A percentile compares a stretch with the other conserved stretches of the same genome.
Conservation (phyloP, 2,888 invertebrate species). For the Ariolimax columbianus region DNA sequence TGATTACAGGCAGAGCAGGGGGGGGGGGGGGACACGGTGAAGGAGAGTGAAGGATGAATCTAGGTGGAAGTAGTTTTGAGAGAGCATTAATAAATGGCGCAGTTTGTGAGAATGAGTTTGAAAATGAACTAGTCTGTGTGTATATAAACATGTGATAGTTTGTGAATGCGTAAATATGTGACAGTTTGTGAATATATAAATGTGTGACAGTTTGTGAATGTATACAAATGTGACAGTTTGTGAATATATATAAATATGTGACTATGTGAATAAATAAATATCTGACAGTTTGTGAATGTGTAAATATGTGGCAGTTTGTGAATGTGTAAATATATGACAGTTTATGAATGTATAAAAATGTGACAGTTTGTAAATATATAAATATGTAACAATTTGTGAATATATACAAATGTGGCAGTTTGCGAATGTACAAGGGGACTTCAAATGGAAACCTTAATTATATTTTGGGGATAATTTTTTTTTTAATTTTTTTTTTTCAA, state of each 20-base stretch:
- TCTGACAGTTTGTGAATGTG: not conserved
- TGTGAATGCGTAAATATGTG: not conserved
- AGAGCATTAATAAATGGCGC: not conserved
- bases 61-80: not conserved
- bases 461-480: too few species aligned
- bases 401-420: too few species aligned
- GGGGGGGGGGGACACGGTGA: not conserved
- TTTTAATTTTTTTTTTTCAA: too few species aligned
- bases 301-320: not conserved
- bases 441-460: too few species aligned
- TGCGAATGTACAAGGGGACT: too few species aligned
- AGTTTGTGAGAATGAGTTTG: not conserved
- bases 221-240: not conserved
- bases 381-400: too few species aligned
- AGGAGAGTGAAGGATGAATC: not conserved
- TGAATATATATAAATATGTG: not conserved
- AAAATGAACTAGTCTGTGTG: not conserved
- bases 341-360: not conserved
- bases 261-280: not conserved
- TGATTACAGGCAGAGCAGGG: not conserved
- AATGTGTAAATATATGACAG: not conserved
- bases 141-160: constrained; percentile 27
- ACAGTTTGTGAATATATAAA: not conserved
- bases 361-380: not conserved
- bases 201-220: not conserved